These are phyloP conservation scores for Neelides sp. DNA, from an alignment of 1,140 invertebrate genomes.

Conservation along the genomic window DNA sequence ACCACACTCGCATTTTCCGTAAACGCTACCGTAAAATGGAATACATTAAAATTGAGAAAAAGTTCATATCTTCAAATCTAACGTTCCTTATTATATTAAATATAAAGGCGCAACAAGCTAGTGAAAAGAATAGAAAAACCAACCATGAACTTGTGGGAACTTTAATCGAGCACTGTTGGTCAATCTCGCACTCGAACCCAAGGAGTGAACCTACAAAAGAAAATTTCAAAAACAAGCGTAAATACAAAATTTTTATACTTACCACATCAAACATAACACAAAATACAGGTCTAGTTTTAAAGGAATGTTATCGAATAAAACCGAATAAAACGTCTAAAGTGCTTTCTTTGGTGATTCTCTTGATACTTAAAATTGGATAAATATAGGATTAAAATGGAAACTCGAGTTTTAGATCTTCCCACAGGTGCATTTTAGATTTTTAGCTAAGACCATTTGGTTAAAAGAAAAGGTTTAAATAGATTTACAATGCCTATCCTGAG, in stretches of 20 bases:
- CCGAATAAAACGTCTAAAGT: background rate
- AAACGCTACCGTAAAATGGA: no score
- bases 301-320: background rate
- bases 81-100: constrained; percentile 8
- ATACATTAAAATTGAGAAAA: background rate
- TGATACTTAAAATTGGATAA: no score
- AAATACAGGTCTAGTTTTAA: background rate
- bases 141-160: constrained; percentile 64
- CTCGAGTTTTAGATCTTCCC: no score
- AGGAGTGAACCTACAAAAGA: constrained; percentile 55
- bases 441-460: no score
- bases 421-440: no score
- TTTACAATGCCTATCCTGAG: no score
- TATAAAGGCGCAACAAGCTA: constrained; percentile 47
- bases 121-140: no score
- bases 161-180: constrained; percentile 61
- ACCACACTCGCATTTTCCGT: no score
- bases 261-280: no score
- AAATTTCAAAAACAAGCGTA: background rate
- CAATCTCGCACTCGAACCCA: constrained; percentile 55
- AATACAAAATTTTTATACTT: background rate
- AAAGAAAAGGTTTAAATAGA: no score
- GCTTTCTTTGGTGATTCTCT: no score
- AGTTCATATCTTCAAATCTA: background rate
- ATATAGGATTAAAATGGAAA: no score